Base-by-base conservation (phyloP, 2,797 vertebrate genomes). In the Botia almorhae region DNA sequence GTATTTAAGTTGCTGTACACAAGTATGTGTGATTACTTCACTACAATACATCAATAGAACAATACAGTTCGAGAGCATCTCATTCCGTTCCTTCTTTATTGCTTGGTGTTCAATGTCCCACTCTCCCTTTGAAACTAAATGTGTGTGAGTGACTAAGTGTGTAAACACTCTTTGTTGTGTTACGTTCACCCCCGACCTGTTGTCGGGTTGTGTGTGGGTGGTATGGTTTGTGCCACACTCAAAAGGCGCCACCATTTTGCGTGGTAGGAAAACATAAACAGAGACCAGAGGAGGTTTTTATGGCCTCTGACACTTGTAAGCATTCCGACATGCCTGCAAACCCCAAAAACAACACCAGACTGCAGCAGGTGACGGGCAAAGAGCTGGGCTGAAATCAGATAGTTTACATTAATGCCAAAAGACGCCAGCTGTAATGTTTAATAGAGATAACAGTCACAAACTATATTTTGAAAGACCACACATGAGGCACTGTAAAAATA, bases 201-300 rank as follows among this genome's bases (percentile, higher is more conserved):
- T 81, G 75, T 77, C 56, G 67, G 61, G 76, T 67, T 63, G 69
- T n/a, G 8, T 80, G 71, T 86, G 84, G 85, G 85, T 88, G 85
- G 85, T 69, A 73, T 68, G 65, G 63, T 8, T 21, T 46, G 67
- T 72, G 84, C 77, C 85, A 74, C 82, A 80, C 85, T 89, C 87
- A 90, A 87, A 90, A 87, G 89, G 87, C 79, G 74, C 64, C 4
- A 50, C 56, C 85, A 88, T 89, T 92, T 91, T 85, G 87, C 85
- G 84, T 33, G 86, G 87, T 88, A 89, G 85, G 89, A 91, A 91
- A 91, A 93, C 87, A 92, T 89, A 93, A 92, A 92, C 87, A 89
- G 84, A 86, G 83, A 79, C 74, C 74, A 89, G 73, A 76, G 87
- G 84, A 83, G 87, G 87, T 84, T 84, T 84, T 87, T 84, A 89